These are phyloP conservation scores for Sinelater perroti DNA, from an alignment of 2,888 invertebrate genomes.

Conservation along the genomic window DNA sequence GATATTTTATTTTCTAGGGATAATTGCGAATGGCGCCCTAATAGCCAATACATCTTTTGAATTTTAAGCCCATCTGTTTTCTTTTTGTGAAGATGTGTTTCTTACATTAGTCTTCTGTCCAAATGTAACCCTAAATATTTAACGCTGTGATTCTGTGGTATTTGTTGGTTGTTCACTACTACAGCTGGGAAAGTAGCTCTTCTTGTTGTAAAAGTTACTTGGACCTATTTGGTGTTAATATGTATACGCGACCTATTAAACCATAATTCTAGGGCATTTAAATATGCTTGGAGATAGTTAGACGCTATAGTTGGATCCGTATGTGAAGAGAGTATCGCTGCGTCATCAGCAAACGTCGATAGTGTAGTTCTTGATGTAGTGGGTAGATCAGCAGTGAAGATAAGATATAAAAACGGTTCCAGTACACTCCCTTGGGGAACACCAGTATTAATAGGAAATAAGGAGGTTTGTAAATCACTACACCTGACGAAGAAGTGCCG, in stretches of 20 bases:
- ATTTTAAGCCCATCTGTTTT: not conserved
- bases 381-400: conserved; percentile 39
- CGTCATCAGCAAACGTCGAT: not conserved
- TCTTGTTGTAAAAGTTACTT: conserved; percentile 6
- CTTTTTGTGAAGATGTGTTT: conserved; percentile 7
- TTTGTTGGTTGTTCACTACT: conserved; percentile 1
- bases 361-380: conserved; percentile 16
- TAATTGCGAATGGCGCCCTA: conserved; percentile 7
- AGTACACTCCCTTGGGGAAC: conserved; percentile 41
- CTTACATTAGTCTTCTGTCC: conserved; percentile 3
- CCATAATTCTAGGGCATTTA: conserved; percentile 12
- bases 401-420: conserved; percentile 34
- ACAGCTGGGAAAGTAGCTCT: not conserved
- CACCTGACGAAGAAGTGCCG: conserved; percentile 4
- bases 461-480: not conserved
- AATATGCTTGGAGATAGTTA: conserved; percentile 5
- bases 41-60: not conserved
- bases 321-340: conserved; percentile 3
- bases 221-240: conserved; percentile 9
- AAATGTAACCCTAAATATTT: conserved; percentile 8
- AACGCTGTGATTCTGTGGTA: not conserved
- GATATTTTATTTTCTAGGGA: conserved; percentile 7
- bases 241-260: conserved; percentile 3
- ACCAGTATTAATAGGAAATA: conserved; percentile 26
- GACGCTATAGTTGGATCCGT: not conserved